Base-by-base conservation (phyloP, 1,140 invertebrate species). In the Caenorhabditis tropicalis region DNA sequence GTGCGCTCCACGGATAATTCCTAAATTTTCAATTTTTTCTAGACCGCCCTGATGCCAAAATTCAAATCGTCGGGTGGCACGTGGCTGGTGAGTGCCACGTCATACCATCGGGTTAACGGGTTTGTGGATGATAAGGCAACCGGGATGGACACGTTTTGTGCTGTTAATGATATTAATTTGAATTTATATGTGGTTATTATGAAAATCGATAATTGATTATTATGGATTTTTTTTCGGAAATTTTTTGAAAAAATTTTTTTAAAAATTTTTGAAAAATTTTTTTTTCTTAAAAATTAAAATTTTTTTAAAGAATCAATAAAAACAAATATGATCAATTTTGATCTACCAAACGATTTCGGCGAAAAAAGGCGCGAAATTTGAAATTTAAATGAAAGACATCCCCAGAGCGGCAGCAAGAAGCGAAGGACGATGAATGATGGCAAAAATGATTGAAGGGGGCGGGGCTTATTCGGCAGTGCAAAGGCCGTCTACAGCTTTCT, bases 321-420 rank as follows among this genome's bases (percentile, higher is more conserved):
- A 4, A 58, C 4, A 74, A 74, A 74, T 43, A 10, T 36, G 65
- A 74, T 74, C 65, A 74, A 74, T 74, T 74, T 46, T 74, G 65
- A 74, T 74, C 65, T 74, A 74, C 65, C 36, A 74, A 74, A 15
- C 29, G 36, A 74, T 43, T 43, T 74, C 43, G n/a, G 15, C 33
- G 43, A 43, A n/a, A 43, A 43, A 5, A 6, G n/a, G 5, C 36
- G 16, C n/a, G 58, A 65, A 65, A 65, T 65, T 27, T 36, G 6
- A 56, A 74, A 43, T 24, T 43, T 74, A 24, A 39, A 39, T 74
- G 65, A 74, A 74, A 74, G 65, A 74, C 65, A 74, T 74, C 65
- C 65, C 65, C 65, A 74, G 65, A 74, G 65, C 33, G 65, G 12
- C 10, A 43, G 65, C 12, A 24, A 39, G 36, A 74, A n/a, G n/a